Base-by-base conservation (phyloP, 2,113 vertebrate species). In the Peromyscus californicus region DNA sequence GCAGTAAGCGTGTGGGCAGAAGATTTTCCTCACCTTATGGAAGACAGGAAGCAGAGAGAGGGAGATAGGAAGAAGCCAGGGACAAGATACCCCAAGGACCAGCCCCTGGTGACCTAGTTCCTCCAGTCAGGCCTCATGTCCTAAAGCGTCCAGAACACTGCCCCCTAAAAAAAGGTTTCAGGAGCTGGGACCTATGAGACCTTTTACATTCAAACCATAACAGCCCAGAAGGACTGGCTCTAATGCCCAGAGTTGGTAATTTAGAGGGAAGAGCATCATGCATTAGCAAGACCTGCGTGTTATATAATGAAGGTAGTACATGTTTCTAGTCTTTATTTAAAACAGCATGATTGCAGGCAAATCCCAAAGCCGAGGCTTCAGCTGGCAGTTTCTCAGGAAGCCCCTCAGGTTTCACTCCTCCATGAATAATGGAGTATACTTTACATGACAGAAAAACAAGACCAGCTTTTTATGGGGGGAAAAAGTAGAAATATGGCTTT, bases 311-410 rank as follows among this genome's bases (percentile, higher is more conserved):
- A 91, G 84, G 33, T 88, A 94, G 86, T 70, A 19, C 54, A 42
- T 61, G 45, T 92, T 83, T 91, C 92, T 84, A 48, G 82, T 75
- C 92, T 97, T 86, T 93, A 93, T 85, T 94, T 93, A 95, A 79
- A 96, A 96, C 42, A 78, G 82, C 72, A 76, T 13, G 16, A 86
- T 83, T 45, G 22, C 78, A 96, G 80, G 86, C 87, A 95, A 59
- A 76, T 57, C 80, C 78, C 67, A 74, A 91, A 93, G 72, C 83
- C 61, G 11, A 88, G 42, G 24, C 39, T n/a, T 92, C 67, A 83
- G 65, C 67, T 82, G 86, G 87, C 72, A 91, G 79, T 89, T 75
- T 89, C 70, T 63, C 65, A 92, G 69, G 78, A 92, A 72, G 78
- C 69, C 69, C n/a, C 51, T 85, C 57, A 63, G 57, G 42, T 17